Evolutionary conservation across 2,113 vertebrate species (phyloP).

Genomic region (Gasterosteus aculeatus): DNA sequence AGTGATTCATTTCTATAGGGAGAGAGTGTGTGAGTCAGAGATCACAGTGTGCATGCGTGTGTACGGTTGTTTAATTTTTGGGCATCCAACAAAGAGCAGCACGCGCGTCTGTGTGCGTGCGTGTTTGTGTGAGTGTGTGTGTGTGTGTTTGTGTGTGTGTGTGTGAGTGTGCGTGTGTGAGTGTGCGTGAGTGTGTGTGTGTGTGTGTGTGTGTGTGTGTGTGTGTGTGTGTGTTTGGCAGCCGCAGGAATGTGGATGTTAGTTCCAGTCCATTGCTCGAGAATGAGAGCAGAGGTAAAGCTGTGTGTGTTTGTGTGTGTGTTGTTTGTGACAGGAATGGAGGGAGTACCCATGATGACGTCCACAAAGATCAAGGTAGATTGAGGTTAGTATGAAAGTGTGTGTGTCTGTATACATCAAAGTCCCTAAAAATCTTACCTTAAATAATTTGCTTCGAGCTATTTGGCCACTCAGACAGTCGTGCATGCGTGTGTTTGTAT

Average conservation of each 20-base stretch:
- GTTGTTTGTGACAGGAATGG: conserved; percentile 47
- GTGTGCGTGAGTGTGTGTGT: conserved; percentile 7
- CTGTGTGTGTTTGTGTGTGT: conserved; percentile 14
- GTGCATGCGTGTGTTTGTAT: conserved; percentile 3
- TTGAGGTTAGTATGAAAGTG: conserved; percentile 58
- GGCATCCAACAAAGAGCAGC: conserved; percentile 26
- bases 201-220: background rate
- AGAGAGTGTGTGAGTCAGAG: conserved; percentile 36
- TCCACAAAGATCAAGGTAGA: conserved; percentile 57
- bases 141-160: background rate
- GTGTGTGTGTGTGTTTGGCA: conserved; percentile 14
- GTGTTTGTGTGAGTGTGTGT: background rate
- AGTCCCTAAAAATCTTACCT: background rate
- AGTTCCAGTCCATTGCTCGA: conserved; percentile 85
- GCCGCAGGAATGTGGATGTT: conserved; percentile 49
- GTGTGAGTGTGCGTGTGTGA: conserved; percentile 10
- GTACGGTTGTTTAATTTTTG: conserved; percentile 10
- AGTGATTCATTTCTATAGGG: conserved; percentile 39
- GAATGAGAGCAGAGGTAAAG: conserved; percentile 83
- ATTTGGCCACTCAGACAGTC: background rate
- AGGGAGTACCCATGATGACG: conserved; percentile 43
- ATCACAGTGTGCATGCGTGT: conserved; percentile 12
- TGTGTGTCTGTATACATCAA: conserved; percentile 6
- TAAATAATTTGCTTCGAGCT: background rate
- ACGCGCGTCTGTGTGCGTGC: conserved; percentile 8